Percentiles rank a stretch among this genome's conserved stretches.
phyloP scores from a whole-genome alignment of 1,140 invertebrate genomes.

The Drosophila chauvacae region DNA sequence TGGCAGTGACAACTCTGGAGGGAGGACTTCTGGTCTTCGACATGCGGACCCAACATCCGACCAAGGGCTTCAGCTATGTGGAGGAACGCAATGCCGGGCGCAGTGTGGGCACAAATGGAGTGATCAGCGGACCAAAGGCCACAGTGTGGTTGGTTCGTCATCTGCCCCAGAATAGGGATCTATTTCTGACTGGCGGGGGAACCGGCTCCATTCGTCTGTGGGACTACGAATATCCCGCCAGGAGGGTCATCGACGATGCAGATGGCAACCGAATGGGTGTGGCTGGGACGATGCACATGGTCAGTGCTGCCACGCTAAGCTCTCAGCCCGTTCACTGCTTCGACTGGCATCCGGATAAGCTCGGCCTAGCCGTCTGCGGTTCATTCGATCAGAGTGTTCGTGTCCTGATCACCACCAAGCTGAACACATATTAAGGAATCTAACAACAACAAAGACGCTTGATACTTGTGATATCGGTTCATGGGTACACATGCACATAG shows the following conservation, averaged over 20 bases:
- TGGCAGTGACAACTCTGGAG: slow-evolving; percentile 96
- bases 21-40: slow-evolving; percentile 96
- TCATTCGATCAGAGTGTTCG: slow-evolving; percentile 97
- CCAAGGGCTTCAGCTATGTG: slow-evolving; percentile 93
- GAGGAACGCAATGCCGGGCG: slow-evolving; percentile 88
- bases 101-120: slow-evolving; percentile 75
- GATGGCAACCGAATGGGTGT: slow-evolving; percentile 91
- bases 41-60: slow-evolving; percentile 93
- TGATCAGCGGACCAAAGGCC: slow-evolving; percentile 88
- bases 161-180: slow-evolving; percentile 96
- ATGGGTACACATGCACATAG: slow-evolving; percentile 9
- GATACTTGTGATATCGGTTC: slow-evolving; percentile 25
- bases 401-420: slow-evolving; percentile 94
- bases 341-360: slow-evolving; percentile 96
- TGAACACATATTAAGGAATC: slow-evolving; percentile 87
- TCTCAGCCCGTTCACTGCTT: slow-evolving; percentile 95
- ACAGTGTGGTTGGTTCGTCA: slow-evolving; percentile 95
- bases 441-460: background rate
- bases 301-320: slow-evolving; percentile 93
- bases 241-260: slow-evolving; percentile 88
- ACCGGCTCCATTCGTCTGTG: slow-evolving; percentile 94
- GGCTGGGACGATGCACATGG: slow-evolving; percentile 89
- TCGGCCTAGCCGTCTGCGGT: slow-evolving; percentile 93
- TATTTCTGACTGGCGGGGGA: slow-evolving; percentile 96
- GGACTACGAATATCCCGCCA: slow-evolving; percentile 96